A percentile compares a stretch with the other conserved stretches of the same genome.
Conservation (phyloP, 2,888 invertebrate species). For the Temnothorax ravouxi region DNA sequence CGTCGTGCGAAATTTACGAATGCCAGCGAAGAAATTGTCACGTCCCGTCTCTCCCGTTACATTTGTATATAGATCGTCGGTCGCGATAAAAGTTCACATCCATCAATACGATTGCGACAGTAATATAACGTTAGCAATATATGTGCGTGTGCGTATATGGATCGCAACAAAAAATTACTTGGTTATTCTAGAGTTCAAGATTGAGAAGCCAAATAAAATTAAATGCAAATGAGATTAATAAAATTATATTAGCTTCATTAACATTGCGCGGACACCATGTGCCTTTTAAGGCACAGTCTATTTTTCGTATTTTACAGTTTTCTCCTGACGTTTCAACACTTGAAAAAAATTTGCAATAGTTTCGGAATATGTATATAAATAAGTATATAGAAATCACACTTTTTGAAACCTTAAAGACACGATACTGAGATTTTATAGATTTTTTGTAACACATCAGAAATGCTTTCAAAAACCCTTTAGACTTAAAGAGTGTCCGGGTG, state of each 20-base stretch:
- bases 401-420: too few relatives aligned
- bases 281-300: too few relatives aligned
- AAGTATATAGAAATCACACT: too few relatives aligned
- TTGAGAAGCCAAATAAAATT: neutral
- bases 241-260: neutral
- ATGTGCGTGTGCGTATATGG: neutral
- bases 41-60: conserved; percentile 4
- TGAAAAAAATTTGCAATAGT: too few relatives aligned
- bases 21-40: conserved; percentile 37
- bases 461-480: too few relatives aligned
- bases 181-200: neutral
- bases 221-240: neutral
- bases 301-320: too few relatives aligned
- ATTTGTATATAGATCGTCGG: conserved; percentile 28
- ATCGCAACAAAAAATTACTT: neutral
- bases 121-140: neutral
- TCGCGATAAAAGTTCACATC: neutral
- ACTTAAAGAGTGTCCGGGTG: too few relatives aligned
- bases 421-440: too few relatives aligned
- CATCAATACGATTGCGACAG: neutral
- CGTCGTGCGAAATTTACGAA: conserved; percentile 53
- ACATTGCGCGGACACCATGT: too few relatives aligned
- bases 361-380: too few relatives aligned
- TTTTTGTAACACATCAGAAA: too few relatives aligned
- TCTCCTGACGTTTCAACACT: too few relatives aligned